Base-by-base conservation (phyloP, 2,888 invertebrate species). In the Aphidius colemani region DNA sequence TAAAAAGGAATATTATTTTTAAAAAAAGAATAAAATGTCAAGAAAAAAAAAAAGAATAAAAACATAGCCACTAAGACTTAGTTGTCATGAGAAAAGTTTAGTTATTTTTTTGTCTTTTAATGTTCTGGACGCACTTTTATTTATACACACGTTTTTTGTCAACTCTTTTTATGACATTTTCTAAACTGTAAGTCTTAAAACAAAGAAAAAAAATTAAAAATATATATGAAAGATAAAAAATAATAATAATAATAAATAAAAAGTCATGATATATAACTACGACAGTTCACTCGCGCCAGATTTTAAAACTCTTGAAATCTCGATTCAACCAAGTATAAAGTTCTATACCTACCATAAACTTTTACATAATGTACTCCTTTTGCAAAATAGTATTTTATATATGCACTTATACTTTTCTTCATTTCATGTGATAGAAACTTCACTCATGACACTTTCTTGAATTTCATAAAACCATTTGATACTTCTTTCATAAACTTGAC, bases 41-140 rank as follows among this genome's bases (percentile, higher is more conserved):
- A 49, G 49, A 49, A 49, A 18, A 18, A 18, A 50, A 50, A 50
- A 48, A 7, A 11, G 46, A 7, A 46, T 18, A 30, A 57, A 18
- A 46, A 18, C 45, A 30, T 30, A 30, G 30, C 30, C 30, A 30
- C 30, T 30, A 5, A 5, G 30, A 59, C 41, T 43, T 1, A 41
- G 41, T 43, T 43, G 59, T 60, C 53, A 53, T 18, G 41, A 51
- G 45, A 45, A 45, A 60, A 51, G 44, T 60, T 60, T 30, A 30
- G 3, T 30, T 30, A 30, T 30, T 30, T 30, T 30, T 30, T 30
- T 30, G 0, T 5, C 30, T 60, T 51, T 60, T 53, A 44, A 59
- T 51, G 18, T 30, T 39, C 30, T 44, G 30, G n/a, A 60, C 11
- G 59, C 51, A 49, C 49, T 59, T 43, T 59, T 11, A 53, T 51